Percentiles rank a stretch among this genome's conserved stretches.
phyloP scores from a whole-genome alignment of 2,888 invertebrate species.

The Falcaria lacertinaria region DNA sequence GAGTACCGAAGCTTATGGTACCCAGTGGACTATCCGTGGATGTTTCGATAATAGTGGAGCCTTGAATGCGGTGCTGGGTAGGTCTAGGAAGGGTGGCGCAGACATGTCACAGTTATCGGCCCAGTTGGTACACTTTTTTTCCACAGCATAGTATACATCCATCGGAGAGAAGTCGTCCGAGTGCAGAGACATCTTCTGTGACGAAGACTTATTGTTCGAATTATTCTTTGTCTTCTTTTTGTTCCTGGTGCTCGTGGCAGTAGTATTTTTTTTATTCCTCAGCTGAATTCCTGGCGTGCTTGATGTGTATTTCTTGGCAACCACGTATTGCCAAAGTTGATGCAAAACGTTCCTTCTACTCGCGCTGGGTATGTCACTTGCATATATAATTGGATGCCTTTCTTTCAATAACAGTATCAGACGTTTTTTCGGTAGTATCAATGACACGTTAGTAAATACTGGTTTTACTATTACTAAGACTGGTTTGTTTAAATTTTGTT shows the following conservation, averaged over 20 bases:
- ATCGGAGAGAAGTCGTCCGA: conserved; percentile 9
- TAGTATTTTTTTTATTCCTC: background rate
- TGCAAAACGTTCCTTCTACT: background rate
- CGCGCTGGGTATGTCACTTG: background rate
- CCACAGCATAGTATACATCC: conserved; percentile 16
- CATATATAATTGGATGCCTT: background rate
- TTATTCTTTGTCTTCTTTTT: too few relatives aligned
- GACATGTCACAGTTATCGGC: conserved; percentile 7
- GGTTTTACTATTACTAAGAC: background rate
- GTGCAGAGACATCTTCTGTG: background rate
- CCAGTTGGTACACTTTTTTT: conserved; percentile 17
- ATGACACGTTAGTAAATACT: background rate
- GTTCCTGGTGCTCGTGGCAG: background rate
- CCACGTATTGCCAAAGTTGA: background rate
- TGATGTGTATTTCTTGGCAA: background rate
- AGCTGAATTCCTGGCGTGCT: background rate
- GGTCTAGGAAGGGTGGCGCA: background rate
- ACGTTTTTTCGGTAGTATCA: background rate
- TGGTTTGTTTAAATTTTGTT: background rate
- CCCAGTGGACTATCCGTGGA: background rate
- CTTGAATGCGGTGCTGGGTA: background rate
- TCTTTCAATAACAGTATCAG: background rate
- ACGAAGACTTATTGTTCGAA: too few relatives aligned
- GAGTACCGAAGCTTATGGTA: conserved; percentile 2
- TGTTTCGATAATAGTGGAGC: background rate